Evolutionary conservation across 2,113 vertebrate species (phyloP).

Genomic region (Neogobius melanostomus): DNA sequence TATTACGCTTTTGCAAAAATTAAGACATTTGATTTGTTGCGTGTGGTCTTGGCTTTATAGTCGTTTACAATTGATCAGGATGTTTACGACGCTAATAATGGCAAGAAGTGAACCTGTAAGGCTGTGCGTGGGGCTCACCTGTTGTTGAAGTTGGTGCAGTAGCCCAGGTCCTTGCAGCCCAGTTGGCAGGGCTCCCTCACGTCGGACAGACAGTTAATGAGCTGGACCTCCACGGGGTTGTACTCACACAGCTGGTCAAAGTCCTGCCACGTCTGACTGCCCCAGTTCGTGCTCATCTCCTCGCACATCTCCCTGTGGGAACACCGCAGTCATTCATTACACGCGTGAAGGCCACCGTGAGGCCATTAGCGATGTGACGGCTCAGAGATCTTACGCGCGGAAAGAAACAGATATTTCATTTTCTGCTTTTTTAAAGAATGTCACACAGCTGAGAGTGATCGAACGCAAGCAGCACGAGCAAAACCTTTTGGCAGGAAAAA

Average conservation of each 20-base stretch:
- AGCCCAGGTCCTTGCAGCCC: constrained; percentile 94
- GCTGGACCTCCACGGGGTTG: constrained; percentile 89
- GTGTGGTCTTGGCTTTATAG: too few relatives aligned
- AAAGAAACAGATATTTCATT: too few relatives aligned
- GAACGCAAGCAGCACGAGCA: too few relatives aligned
- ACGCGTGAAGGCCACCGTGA: neutral
- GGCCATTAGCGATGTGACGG: too few relatives aligned
- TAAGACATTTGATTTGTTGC: too few relatives aligned
- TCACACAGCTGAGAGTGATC: too few relatives aligned
- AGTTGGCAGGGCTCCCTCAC: constrained; percentile 96
- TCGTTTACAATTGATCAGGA: too few relatives aligned
- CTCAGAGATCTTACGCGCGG: too few relatives aligned
- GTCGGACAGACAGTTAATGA: constrained; percentile 95
- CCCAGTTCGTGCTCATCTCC: constrained; percentile 97
- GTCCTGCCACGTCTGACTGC: constrained; percentile 96
- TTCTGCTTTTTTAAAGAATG: too few relatives aligned
- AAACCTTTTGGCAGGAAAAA: too few relatives aligned
- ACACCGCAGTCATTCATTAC: neutral
- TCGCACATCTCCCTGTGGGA: constrained; percentile 88
- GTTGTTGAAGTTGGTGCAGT: constrained; percentile 99
- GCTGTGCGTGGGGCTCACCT: constrained; percentile 74
- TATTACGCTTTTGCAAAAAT: too few relatives aligned
- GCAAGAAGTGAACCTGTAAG: too few relatives aligned
- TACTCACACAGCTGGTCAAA: constrained; percentile 97
- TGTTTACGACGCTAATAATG: neutral